Percentiles rank a stretch among this genome's conserved stretches.
These are phyloP conservation scores for Acronicta alni DNA, from an alignment of 2,888 invertebrate species.

Conservation along the genomic window DNA sequence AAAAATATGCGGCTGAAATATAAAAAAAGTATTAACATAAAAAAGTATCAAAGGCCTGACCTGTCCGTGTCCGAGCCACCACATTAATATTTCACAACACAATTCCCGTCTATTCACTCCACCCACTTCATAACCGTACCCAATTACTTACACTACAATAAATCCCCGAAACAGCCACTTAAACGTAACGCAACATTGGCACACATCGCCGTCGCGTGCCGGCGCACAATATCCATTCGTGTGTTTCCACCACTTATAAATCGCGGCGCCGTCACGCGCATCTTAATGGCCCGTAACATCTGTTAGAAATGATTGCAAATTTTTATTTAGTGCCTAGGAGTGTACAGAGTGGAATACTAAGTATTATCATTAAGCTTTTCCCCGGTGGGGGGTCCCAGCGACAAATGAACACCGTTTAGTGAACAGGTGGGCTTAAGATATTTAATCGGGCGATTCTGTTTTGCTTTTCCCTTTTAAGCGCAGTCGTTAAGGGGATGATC, in stretches of 20 bases:
- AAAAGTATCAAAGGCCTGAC: neutral
- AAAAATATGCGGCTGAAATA: neutral
- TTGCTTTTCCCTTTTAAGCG: slow-evolving; percentile 29
- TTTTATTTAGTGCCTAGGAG: slow-evolving; percentile 70
- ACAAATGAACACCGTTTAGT: slow-evolving; percentile 55
- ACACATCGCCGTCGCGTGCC: slow-evolving; percentile 34
- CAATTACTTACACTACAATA: slow-evolving; percentile 46
- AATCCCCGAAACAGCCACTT: slow-evolving; percentile 33
- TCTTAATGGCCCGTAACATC: slow-evolving; percentile 68
- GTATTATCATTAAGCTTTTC: slow-evolving; percentile 63
- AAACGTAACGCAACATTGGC: slow-evolving; percentile 24
- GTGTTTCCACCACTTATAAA: slow-evolving; percentile 38
- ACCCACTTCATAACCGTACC: slow-evolving; percentile 26
- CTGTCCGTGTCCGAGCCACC: neutral
- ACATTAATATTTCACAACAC: slow-evolving; percentile 22
- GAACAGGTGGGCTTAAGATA: slow-evolving; percentile 55
- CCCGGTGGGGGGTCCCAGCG: slow-evolving; percentile 29
- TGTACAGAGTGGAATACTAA: slow-evolving; percentile 64
- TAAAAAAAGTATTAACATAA: neutral
- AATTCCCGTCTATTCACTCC: slow-evolving; percentile 12
- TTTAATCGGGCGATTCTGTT: slow-evolving; percentile 37
- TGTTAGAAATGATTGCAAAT: slow-evolving; percentile 68
- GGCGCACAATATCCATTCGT: slow-evolving; percentile 14
- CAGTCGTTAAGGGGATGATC: slow-evolving; percentile 4
- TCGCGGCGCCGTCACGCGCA: slow-evolving; percentile 59